Base-by-base conservation (phyloP, 2,113 vertebrate genomes). In the Sisor rabdophorus region DNA sequence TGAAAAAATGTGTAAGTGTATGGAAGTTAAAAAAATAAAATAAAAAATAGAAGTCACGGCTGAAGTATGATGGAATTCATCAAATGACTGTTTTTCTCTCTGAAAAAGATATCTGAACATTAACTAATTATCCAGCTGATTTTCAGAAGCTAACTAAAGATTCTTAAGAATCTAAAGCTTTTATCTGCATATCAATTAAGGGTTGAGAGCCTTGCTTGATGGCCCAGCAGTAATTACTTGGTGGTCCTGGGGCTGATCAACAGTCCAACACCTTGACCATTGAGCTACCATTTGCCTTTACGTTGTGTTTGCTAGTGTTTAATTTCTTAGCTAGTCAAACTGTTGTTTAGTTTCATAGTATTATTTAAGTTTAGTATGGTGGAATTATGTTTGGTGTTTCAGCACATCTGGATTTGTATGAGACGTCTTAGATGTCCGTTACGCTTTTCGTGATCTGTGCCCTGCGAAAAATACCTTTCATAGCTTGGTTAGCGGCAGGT, bases 401-500 rank as follows among this genome's bases (percentile, higher is more conserved):
- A 44, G 40, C 6, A 4, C 5, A 44, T 44, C 28, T 61, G 28
- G 8, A 32, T 32, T 13, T 63, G 19, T 17, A 15, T 19, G 58
- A 60, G 28, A 30, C 30, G 11, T n/a, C 9, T 19, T 15, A 26
- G 22, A 67, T 22, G 13, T 22, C 32, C 15, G 4, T 44, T 26
- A 11, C 36, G 32, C 10, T 64, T 11, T n/a, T 3, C 13, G 26
- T 19, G 26, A 26, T 2, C 44, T 56, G 24, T 7, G 6, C 12
- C 1, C 1, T 44, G 16, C 22, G 15, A 40, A 11, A 30, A 61
- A 4, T 86, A 92, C 91, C 91, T 91, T 93, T 93, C 90, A 93
- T 93, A 16, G 87, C 90, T 83, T 90, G 91, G 87, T 91, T 92
- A 48, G 87, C 75, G 36, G 85, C 77, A 9, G 85, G 84, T 36